phyloP scores from a whole-genome alignment of 2,797 vertebrate species.

The Neoniphon sammara region DNA sequence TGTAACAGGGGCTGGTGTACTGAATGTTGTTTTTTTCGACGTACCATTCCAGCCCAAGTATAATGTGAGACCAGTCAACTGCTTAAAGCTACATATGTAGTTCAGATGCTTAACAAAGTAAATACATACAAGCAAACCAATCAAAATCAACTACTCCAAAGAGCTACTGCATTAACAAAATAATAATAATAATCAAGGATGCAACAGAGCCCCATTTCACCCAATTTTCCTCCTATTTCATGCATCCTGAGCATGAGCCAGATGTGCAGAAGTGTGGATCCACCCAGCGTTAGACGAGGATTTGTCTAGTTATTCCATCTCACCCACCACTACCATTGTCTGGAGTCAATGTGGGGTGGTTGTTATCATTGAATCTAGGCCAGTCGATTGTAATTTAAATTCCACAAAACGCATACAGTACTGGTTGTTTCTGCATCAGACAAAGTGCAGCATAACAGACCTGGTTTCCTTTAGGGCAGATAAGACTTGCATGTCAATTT shows the following conservation, averaged over 20 bases:
- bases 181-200: neutral
- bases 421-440: neutral
- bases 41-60: neutral
- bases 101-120: neutral
- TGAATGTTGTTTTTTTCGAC: neutral
- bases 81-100: neutral
- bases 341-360: slow-evolving; percentile 23
- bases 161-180: neutral
- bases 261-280: slow-evolving; percentile 9
- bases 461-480: neutral
- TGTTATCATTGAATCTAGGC: slow-evolving; percentile 29
- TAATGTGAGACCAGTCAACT: neutral
- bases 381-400: slow-evolving; percentile 21
- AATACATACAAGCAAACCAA: neutral
- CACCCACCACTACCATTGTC: slow-evolving; percentile 33
- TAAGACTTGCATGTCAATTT: slow-evolving; percentile 5
- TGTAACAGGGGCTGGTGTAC: neutral
- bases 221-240: neutral
- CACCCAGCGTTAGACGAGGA: slow-evolving; percentile 2
- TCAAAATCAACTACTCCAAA: neutral
- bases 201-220: neutral
- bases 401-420: slow-evolving; percentile 13
- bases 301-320: slow-evolving; percentile 33
- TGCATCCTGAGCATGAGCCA: slow-evolving; percentile 2
- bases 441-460: neutral